These are phyloP conservation scores for Xenopus borealis DNA, from an alignment of 2,113 vertebrate genomes.

Conservation along the genomic window DNA sequence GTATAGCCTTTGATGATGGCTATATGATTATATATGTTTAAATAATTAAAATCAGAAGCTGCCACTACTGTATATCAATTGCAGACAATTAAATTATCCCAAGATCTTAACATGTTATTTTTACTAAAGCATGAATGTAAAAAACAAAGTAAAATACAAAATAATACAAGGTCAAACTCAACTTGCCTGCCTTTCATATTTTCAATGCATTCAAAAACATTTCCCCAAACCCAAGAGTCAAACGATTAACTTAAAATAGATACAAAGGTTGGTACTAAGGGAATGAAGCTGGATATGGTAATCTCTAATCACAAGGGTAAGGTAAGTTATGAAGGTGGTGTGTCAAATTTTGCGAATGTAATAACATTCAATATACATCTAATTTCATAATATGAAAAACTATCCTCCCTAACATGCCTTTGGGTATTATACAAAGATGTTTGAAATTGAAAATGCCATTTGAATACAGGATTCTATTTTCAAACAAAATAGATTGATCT, in stretches of 20 bases:
- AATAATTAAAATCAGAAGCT: too few species aligned
- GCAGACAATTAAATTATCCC: too few species aligned
- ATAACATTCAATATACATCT: constrained; percentile 46
- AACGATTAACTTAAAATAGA: constrained; percentile 30
- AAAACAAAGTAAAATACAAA: neutral
- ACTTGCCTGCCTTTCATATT: neutral
- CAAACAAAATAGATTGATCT: constrained; percentile 44
- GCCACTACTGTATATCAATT: too few species aligned
- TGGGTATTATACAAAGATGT: constrained; percentile 43
- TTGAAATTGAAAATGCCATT: constrained; percentile 46
- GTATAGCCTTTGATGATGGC: too few species aligned
- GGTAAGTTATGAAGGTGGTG: constrained; percentile 34
- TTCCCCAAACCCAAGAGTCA: constrained; percentile 27
- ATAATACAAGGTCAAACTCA: neutral
- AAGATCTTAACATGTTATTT: too few species aligned
- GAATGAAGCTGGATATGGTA: constrained; percentile 19
- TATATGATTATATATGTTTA: too few species aligned
- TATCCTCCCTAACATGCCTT: constrained; percentile 40
- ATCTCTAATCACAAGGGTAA: constrained; percentile 38
- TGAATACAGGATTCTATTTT: constrained; percentile 45
- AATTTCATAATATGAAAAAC: constrained; percentile 46
- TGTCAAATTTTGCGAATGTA: constrained; percentile 38
- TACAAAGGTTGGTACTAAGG: constrained; percentile 15
- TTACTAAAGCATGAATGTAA: too few species aligned
- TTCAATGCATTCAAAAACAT: constrained; percentile 3